phyloP scores from a whole-genome alignment of 2,797 vertebrate genomes.

The Acanthiza pusilla region DNA sequence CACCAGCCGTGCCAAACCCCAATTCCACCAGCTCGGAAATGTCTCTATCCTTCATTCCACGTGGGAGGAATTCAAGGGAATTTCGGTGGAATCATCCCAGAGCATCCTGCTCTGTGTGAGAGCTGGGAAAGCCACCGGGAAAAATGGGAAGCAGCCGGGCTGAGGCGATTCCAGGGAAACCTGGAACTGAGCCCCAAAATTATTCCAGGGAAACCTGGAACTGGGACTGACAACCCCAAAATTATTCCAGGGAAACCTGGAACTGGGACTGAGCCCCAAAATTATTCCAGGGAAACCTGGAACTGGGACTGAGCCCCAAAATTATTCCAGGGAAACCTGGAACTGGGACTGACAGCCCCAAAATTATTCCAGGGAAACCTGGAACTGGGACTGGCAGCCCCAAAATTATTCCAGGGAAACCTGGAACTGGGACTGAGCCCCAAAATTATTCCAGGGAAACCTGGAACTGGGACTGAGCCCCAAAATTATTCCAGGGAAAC shows the following conservation, averaged over 20 bases:
- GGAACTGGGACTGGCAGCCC: too few species aligned
- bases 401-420: too few species aligned
- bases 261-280: too few species aligned
- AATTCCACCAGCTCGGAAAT: rapidly evolving
- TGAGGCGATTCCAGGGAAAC: background rate
- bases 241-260: background rate
- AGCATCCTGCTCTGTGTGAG: rapidly evolving
- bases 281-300: background rate
- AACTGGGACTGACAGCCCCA: background rate
- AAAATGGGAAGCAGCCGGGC: background rate
- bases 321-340: background rate
- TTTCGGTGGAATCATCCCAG: rapidly evolving
- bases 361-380: background rate
- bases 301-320: background rate
- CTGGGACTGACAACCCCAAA: background rate
- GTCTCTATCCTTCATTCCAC: rapidly evolving
- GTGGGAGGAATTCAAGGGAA: rapidly evolving
- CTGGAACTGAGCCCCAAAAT: background rate
- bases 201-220: background rate
- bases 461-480: too few species aligned
- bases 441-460: too few species aligned
- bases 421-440: too few species aligned
- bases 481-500: too few species aligned
- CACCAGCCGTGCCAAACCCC: rapidly evolving
- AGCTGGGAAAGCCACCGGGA: background rate